Percentiles rank a stretch among this genome's conserved stretches.
Conservation (phyloP, 2,113 vertebrate genomes). For the Saccopteryx leptura region DNA sequence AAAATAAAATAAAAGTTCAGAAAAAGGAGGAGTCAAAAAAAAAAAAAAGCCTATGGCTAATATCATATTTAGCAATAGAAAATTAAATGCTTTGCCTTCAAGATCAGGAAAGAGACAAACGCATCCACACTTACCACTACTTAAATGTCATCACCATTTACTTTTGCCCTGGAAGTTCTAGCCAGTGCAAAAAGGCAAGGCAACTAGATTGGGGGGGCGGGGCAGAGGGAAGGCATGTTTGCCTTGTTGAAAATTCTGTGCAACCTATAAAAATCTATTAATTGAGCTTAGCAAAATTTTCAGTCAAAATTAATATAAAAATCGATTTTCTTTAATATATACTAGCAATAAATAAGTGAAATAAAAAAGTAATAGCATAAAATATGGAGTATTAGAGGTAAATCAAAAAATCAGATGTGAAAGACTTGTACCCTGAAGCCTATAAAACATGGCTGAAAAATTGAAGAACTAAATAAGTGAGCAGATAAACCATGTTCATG, state of each 20-base stretch:
- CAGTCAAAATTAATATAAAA: background rate
- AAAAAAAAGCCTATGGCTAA: background rate
- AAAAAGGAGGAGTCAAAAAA: no score
- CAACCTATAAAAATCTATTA: background rate
- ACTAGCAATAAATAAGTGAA: conserved; percentile 5
- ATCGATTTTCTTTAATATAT: background rate
- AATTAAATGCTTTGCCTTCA: background rate
- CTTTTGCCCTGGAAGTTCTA: background rate
- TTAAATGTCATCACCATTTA: background rate
- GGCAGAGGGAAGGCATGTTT: background rate
- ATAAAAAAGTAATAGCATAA: background rate
- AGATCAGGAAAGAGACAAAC: background rate
- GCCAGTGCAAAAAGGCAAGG: background rate
- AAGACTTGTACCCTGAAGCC: background rate
- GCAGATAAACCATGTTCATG: background rate
- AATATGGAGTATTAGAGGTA: background rate
- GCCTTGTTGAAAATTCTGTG: background rate
- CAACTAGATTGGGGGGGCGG: background rate
- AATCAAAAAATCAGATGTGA: background rate
- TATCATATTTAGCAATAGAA: conserved; percentile 1
- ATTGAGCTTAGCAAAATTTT: background rate
- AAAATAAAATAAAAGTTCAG: no score
- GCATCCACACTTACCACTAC: background rate
- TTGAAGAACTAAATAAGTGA: background rate
- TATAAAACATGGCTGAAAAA: background rate